Percentiles rank a stretch among this genome's conserved stretches.
These are phyloP conservation scores for Rhagoletis pomonella DNA, from an alignment of 1,140 invertebrate genomes.

Conservation along the genomic window DNA sequence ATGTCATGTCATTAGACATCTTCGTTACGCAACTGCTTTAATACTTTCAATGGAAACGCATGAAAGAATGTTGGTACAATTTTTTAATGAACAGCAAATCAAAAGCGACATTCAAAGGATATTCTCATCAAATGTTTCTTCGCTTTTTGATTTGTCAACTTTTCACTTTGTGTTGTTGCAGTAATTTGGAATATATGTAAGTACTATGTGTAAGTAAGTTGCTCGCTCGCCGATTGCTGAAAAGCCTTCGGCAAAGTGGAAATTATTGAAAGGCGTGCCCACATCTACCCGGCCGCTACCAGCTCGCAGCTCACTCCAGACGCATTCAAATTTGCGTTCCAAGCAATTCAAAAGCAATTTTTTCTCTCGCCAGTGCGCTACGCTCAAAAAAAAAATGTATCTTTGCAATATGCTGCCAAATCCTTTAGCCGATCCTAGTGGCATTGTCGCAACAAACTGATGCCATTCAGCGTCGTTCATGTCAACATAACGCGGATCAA, in stretches of 20 bases:
- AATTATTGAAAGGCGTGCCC: conserved; percentile 44
- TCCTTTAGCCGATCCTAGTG: conserved; percentile 37
- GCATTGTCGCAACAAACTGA: conserved; percentile 22
- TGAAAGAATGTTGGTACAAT: background rate
- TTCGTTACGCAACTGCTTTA: background rate
- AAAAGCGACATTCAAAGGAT: conserved; percentile 3
- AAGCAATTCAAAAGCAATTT: background rate
- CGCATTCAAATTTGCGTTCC: conserved; percentile 24
- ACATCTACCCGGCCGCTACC: background rate
- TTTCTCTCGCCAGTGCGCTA: background rate
- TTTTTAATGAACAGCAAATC: conserved; percentile 34
- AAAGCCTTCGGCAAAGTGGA: conserved; percentile 3
- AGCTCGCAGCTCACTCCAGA: background rate
- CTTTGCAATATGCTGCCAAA: conserved; percentile 44
- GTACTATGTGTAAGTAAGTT: background rate
- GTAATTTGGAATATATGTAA: background rate
- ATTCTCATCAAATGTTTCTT: background rate
- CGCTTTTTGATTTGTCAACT: conserved; percentile 43
- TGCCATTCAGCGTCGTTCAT: conserved; percentile 70
- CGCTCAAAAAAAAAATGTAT: background rate
- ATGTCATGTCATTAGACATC: background rate
- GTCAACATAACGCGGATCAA: conserved; percentile 72
- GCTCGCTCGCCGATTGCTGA: background rate
- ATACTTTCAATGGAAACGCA: background rate
- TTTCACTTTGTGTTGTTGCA: conserved; percentile 27